Base-by-base conservation (phyloP, 2,113 vertebrate species). In the Gila orcuttii region DNA sequence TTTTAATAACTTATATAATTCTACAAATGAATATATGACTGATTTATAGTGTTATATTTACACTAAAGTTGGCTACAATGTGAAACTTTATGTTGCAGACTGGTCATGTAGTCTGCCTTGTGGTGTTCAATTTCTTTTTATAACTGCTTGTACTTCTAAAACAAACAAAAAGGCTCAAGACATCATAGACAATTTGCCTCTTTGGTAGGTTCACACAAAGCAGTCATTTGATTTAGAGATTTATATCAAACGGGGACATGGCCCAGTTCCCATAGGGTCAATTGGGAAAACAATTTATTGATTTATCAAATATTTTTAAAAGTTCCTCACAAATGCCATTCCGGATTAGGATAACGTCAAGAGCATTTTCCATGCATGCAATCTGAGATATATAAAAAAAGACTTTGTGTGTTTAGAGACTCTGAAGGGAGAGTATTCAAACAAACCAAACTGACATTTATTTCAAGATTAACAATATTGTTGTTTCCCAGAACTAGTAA, bases 401-500 rank as follows among this genome's bases (percentile, higher is more conserved):
- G 12, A 25, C 69, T 73, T 83, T 73, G 50, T 85, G 71, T 79
- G 79, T 86, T 83, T 86, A 88, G 68, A 39, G 57, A 69, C 82
- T 82, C 86, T 82, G 55, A 75, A 25, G 83, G 88, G 83, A 89
- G 74, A 21, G 42, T 64, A 74, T 84, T 83, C 75, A 55, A 89
- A 82, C 77, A 89, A 75, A 74, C 62, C 69, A 89, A 81, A 79
- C n/a, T 3, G 13, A 25, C 71, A 73, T 82, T 66, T 45, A 77
- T 73, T 87, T 87, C 73, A 45, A 60, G 79, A 75, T 52, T 42
- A 69, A 71, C 57, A 3, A 45, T 75, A 66, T 69, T 66, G 28
- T 36, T 79, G 50, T 80, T 88, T 88, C 68, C 77, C 85, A 86
- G 79, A 83, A 81, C 87, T 84, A 79, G 25, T 83, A 80, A 81